phyloP scores from a whole-genome alignment of 2,113 vertebrate genomes.

The Corvus moneduloides region DNA sequence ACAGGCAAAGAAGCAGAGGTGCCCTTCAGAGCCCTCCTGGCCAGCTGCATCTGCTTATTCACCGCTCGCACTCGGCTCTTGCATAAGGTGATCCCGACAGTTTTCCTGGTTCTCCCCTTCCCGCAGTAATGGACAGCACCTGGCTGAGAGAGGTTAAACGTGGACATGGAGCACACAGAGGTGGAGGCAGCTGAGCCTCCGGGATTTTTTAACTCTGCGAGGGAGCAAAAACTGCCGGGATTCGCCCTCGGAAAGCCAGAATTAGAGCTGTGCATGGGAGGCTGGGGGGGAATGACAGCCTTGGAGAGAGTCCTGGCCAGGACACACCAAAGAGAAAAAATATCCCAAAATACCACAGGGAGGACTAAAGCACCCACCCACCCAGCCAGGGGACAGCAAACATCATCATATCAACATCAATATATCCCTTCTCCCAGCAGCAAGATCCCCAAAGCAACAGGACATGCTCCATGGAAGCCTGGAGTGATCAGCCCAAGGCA shows the following conservation, averaged over 20 bases:
- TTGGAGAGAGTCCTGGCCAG: neutral
- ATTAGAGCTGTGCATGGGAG: neutral
- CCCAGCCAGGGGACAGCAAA: neutral
- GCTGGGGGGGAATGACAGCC: neutral
- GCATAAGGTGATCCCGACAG: neutral
- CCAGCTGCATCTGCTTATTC: neutral
- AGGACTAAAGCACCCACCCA: neutral
- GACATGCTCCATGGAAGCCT: accelerated
- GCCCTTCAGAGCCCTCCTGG: neutral
- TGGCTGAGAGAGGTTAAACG: neutral
- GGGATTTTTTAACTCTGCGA: neutral
- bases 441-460: neutral
- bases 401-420: neutral
- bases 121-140: neutral
- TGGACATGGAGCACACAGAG: neutral
- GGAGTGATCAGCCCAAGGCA: accelerated
- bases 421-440: neutral
- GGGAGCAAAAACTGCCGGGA: neutral
- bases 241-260: neutral
- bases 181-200: neutral
- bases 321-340: neutral
- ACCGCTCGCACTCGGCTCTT: neutral
- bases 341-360: neutral
- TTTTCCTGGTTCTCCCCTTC: neutral
- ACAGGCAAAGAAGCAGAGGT: neutral